Evolutionary conservation across 1,140 invertebrate genomes (phyloP).

Genomic region (Melitaea cinxia): DNA sequence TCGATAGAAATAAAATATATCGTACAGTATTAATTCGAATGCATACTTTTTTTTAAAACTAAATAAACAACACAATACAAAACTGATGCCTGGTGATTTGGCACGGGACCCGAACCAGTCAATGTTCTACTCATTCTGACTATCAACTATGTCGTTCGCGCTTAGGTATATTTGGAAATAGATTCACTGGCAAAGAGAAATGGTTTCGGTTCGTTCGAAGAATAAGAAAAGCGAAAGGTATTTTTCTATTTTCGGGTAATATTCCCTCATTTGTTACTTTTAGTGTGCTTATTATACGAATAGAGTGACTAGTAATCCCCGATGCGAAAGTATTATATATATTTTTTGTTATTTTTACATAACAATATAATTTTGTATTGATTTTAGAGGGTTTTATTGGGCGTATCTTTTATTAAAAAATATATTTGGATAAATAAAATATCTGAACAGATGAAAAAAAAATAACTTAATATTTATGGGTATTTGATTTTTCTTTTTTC

Average conservation of each 20-base stretch:
- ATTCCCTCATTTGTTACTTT: constrained; percentile 24
- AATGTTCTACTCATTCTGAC: constrained; percentile 42
- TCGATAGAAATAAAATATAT: constrained; percentile 22
- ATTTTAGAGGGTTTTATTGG: neutral
- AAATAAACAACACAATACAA: constrained; percentile 36
- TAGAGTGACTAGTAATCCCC: constrained; percentile 8
- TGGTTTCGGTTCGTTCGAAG: constrained; percentile 29
- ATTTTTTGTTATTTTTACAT: neutral
- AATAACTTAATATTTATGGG: too few species aligned
- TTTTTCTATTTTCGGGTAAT: constrained; percentile 32
- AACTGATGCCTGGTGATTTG: constrained; percentile 40
- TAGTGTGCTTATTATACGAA: constrained; percentile 15
- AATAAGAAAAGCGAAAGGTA: constrained; percentile 24
- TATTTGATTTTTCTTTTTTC: too few species aligned
- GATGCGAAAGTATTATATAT: constrained; percentile 5
- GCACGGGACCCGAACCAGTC: constrained; percentile 37
- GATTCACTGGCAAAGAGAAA: constrained; percentile 37
- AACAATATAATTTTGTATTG: neutral
- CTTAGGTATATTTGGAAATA: constrained; percentile 32
- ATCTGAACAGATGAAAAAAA: too few species aligned
- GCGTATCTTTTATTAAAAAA: too few species aligned
- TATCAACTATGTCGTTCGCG: constrained; percentile 39
- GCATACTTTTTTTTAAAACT: constrained; percentile 29
- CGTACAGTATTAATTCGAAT: constrained; percentile 25
- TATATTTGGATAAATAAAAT: too few species aligned